Evolutionary conservation across 2,888 invertebrate species (phyloP).

Genomic region (Aphodius sticticus): DNA sequence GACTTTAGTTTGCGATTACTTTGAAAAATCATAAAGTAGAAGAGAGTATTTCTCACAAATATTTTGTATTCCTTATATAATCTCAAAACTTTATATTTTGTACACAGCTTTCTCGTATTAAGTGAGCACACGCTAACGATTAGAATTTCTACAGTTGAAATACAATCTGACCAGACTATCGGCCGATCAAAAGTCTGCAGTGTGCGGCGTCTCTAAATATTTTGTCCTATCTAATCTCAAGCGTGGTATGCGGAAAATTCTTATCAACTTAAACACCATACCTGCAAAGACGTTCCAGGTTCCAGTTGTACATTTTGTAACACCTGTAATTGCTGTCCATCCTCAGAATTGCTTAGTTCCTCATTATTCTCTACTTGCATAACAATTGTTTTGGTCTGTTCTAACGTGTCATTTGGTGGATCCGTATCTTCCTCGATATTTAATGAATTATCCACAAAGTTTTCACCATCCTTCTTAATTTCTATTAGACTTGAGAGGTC

Average conservation of each 20-base stretch:
- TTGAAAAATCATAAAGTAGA: too few species aligned
- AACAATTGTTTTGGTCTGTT: background rate
- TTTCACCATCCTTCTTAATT: constrained; percentile 44
- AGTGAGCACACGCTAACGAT: too few species aligned
- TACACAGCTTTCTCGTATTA: too few species aligned
- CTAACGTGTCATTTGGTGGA: background rate
- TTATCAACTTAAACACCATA: constrained; percentile 6
- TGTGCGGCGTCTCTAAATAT: too few species aligned
- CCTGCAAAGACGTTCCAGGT: constrained; percentile 37
- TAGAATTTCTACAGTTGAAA: too few species aligned
- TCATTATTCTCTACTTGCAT: constrained; percentile 7
- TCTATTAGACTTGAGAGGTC: constrained; percentile 54
- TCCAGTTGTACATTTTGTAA: constrained; percentile 49
- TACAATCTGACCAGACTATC: too few species aligned
- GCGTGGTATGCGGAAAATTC: background rate
- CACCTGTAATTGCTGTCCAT: constrained; percentile 42
- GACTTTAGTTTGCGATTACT: too few species aligned
- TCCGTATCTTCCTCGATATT: constrained; percentile 7
- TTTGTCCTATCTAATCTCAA: too few species aligned
- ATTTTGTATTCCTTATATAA: too few species aligned
- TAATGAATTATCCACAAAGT: constrained; percentile 26
- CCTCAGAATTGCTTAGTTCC: constrained; percentile 29
- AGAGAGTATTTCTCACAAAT: too few species aligned
- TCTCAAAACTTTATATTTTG: too few species aligned
- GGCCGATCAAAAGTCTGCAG: too few species aligned